phyloP scores from a whole-genome alignment of 2,113 vertebrate genomes.

The Stegastes partitus region DNA sequence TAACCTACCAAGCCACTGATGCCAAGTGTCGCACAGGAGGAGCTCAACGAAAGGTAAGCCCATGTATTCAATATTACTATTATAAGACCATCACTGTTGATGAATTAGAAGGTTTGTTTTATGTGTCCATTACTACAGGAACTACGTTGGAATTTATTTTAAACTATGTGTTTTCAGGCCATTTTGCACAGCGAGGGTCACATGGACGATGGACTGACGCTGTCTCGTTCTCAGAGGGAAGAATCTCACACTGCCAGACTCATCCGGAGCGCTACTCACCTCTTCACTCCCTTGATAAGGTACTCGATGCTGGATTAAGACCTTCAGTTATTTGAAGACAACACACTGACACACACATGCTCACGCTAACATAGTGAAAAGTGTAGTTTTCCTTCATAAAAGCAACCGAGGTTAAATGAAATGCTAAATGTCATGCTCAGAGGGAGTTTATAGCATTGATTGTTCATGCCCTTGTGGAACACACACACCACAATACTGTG shows the following conservation, averaged over 20 bases:
- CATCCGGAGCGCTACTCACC: conserved; percentile 91
- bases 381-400: not conserved
- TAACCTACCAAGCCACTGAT: conserved; percentile 92
- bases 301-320: conserved; percentile 62
- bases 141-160: not conserved
- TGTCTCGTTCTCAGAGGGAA: conserved; percentile 94
- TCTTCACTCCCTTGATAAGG: conserved; percentile 93
- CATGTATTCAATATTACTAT: not conserved
- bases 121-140: not conserved
- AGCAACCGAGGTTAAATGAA: not conserved
- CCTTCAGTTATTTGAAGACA: not conserved
- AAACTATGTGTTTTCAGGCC: conserved; percentile 82
- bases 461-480: not conserved
- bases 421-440: not conserved
- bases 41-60: conserved; percentile 88
- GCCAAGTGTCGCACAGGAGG: conserved; percentile 89
- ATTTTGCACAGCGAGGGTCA: conserved; percentile 96
- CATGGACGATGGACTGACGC: conserved; percentile 95
- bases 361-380: not conserved
- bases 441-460: not conserved
- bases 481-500: not conserved
- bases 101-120: not conserved
- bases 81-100: not conserved
- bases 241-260: conserved; percentile 92
- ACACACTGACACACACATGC: not conserved